Conservation (phyloP, 2,113 vertebrate genomes). For the Acrocephalus kingi region DNA sequence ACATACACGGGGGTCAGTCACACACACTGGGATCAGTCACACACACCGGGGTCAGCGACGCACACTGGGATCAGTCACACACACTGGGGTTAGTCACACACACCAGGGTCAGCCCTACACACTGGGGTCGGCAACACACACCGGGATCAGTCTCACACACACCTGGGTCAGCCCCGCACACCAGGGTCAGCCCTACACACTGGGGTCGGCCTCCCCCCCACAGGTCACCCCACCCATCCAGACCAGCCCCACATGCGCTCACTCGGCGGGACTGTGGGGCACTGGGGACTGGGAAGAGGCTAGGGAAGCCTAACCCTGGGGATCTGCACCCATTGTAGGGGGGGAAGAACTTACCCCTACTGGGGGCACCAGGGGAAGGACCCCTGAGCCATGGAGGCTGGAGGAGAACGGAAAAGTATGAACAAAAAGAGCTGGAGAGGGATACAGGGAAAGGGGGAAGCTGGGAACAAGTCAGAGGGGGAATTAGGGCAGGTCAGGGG, state of each 20-base stretch:
- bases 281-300: too few relatives aligned
- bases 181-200: background rate
- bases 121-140: too few relatives aligned
- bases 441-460: background rate
- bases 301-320: background rate
- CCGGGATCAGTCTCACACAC: background rate
- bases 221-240: background rate
- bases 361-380: background rate
- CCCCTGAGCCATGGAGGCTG: background rate
- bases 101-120: too few relatives aligned
- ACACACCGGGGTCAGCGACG: background rate
- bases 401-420: background rate
- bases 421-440: background rate
- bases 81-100: background rate
- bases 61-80: background rate
- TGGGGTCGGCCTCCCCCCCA: background rate
- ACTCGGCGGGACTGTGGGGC: accelerated
- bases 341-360: background rate
- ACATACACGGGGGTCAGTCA: too few relatives aligned
- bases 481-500: accelerated
- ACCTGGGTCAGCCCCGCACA: accelerated
- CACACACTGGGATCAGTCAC: background rate
- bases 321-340: background rate
- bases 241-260: accelerated
- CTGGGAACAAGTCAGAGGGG: background rate